These are phyloP conservation scores for Scaptomyza polygonia DNA, from an alignment of 2,888 invertebrate genomes.

Conservation along the genomic window DNA sequence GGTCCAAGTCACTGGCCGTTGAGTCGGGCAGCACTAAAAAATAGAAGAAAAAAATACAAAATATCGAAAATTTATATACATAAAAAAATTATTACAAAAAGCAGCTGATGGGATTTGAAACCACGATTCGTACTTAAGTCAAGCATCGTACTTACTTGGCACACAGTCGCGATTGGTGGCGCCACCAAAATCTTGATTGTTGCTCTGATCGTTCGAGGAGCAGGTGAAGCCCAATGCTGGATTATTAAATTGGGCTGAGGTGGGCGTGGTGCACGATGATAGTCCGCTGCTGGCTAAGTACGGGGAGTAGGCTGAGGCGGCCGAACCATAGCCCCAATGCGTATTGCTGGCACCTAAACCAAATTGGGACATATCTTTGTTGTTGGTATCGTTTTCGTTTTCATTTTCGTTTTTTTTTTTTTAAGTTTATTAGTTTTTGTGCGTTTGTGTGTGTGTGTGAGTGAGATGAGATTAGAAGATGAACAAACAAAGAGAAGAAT, in stretches of 20 bases:
- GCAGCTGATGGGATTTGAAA: too few relatives aligned
- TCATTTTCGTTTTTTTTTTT: conserved; percentile 12
- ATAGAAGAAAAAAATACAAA: too few relatives aligned
- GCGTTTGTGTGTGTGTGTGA: conserved; percentile 7
- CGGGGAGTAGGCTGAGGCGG: conserved; percentile 93
- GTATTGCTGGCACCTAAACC: conserved; percentile 93
- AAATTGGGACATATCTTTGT: conserved; percentile 93
- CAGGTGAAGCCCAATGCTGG: conserved; percentile 90
- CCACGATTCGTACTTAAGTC: too few relatives aligned
- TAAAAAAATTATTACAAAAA: too few relatives aligned
- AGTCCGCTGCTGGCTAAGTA: conserved; percentile 89
- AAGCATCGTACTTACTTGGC: conserved; percentile 84
- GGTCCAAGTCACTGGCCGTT: conserved; percentile 90
- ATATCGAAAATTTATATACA: too few relatives aligned
- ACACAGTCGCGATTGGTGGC: conserved; percentile 86
- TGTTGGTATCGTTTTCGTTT: conserved; percentile 37
- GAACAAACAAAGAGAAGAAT: conserved; percentile 51
- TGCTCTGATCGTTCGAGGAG: conserved; percentile 87
- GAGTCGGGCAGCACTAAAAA: conserved; percentile 90
- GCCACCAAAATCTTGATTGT: conserved; percentile 86
- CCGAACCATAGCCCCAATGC: conserved; percentile 94
- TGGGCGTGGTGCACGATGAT: conserved; percentile 90
- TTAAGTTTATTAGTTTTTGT: conserved; percentile 3
- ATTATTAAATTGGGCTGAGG: conserved; percentile 89
- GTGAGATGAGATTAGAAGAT: conserved; percentile 31